Evolutionary conservation across 1,140 invertebrate genomes (phyloP), one percentile per base, ranked within the genome.

Genomic region (Ectropis grisescens): DNA sequence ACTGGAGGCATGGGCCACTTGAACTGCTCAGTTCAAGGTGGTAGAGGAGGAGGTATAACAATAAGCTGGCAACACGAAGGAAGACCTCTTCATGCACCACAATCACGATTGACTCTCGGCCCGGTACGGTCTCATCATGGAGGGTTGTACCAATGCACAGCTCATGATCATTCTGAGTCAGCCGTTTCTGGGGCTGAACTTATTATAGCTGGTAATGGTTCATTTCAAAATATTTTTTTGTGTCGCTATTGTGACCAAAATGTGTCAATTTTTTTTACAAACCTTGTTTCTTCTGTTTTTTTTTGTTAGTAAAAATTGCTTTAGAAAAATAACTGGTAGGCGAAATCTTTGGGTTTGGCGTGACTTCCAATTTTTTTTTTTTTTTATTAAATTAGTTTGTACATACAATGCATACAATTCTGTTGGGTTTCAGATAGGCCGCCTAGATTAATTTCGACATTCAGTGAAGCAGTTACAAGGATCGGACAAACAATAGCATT

Each of bases 381-480:
- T n/a, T n/a, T n/a, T n/a, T n/a, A n/a, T n/a, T n/a, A n/a, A n/a
- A n/a, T n/a, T n/a, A n/a, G n/a, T n/a, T n/a, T n/a, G n/a, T n/a
- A n/a, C n/a, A n/a, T n/a, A n/a, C n/a, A n/a, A n/a, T n/a, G n/a
- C n/a, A n/a, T n/a, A n/a, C n/a, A n/a, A n/a, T n/a, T n/a, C n/a
- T n/a, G n/a, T n/a, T n/a, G n/a, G n/a, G 51, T 70, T 78, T 67
- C 42, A 80, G 75, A 80, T 51, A 75, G 75, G 37, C 71, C 71
- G 13, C 75, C 75, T 33, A 52, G 68, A 41, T 35, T 80, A 40
- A 62, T 76, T 28, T 66, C 75, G 9, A 72, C 75, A 34, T 80
- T 80, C 30, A 76, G 75, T 39, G 75, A 76, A 61, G 71, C 75
- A 1, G 64, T 75, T 6, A 60, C 71, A 1, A 59, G 75, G 34